phyloP scores from a whole-genome alignment of 2,888 invertebrate species.

The Chrysina gloriosa region DNA sequence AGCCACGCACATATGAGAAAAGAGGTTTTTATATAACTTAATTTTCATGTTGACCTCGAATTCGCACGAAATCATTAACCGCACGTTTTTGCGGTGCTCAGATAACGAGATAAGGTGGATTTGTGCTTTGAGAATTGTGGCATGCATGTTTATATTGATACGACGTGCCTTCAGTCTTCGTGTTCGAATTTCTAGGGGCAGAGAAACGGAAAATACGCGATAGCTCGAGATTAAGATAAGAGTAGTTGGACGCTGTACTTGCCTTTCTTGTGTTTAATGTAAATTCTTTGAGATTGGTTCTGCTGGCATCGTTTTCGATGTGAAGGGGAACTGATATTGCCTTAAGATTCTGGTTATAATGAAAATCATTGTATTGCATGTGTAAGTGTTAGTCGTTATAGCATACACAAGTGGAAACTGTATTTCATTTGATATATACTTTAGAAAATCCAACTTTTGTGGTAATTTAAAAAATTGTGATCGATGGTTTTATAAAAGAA shows the following conservation, averaged over 20 bases:
- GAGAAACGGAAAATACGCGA: neutral
- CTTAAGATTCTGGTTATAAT: no score
- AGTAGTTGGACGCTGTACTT: neutral
- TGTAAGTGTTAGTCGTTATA: no score
- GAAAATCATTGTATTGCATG: no score
- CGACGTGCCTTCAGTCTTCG: neutral
- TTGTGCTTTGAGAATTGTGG: neutral
- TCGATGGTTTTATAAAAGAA: no score
- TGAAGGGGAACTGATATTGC: neutral
- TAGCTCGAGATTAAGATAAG: neutral
- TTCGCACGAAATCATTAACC: slow-evolving; percentile 28
- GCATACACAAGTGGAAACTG: no score
- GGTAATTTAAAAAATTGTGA: no score
- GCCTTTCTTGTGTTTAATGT: neutral
- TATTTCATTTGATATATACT: no score
- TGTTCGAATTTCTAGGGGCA: neutral
- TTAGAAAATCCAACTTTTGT: no score
- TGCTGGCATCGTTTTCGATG: neutral
- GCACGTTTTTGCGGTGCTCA: neutral
- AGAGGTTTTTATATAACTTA: slow-evolving; percentile 1
- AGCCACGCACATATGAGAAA: slow-evolving; percentile 18
- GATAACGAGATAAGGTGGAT: slow-evolving; percentile 8
- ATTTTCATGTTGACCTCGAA: slow-evolving; percentile 36
- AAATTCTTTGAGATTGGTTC: neutral
- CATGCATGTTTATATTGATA: slow-evolving; percentile 9